A percentile compares a stretch with the other conserved stretches of the same genome.
Conservation (phyloP, 1,140 invertebrate genomes). For the Mya arenaria region DNA sequence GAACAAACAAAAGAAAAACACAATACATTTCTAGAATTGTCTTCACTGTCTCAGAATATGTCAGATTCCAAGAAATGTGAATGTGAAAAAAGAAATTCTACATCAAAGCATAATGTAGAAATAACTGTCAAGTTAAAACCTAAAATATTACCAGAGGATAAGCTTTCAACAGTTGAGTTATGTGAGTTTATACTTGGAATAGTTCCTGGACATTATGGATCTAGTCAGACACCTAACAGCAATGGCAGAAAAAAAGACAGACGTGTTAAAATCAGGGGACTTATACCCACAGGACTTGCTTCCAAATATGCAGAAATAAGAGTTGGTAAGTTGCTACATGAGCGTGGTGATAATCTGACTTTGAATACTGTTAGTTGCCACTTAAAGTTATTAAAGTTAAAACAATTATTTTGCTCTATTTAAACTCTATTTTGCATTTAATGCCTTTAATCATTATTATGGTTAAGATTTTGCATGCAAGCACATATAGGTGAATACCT, state of each 20-base stretch:
- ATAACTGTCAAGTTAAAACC: constrained; percentile 30
- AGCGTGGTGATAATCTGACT: too few species aligned
- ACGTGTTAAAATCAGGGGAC: constrained; percentile 35
- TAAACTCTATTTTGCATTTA: too few species aligned
- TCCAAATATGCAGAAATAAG: constrained; percentile 33
- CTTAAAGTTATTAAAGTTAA: too few species aligned
- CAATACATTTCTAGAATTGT: too few species aligned
- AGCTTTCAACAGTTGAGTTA: constrained; percentile 30
- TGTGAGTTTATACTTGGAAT: constrained; percentile 46
- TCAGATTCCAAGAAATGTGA: too few species aligned
- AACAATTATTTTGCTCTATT: too few species aligned
- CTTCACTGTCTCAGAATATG: too few species aligned
- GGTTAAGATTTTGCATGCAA: too few species aligned
- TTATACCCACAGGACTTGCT: constrained; percentile 32
- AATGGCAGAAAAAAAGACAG: constrained; percentile 37
- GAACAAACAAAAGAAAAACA: too few species aligned
- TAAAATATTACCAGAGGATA: background rate
- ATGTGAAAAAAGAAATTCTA: background rate
- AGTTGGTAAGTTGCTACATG: constrained; percentile 50
- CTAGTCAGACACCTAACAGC: constrained; percentile 1
- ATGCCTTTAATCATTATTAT: too few species aligned
- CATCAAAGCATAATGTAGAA: background rate
- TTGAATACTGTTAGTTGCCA: too few species aligned
- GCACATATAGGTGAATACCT: too few species aligned
- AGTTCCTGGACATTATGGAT: constrained; percentile 46